A percentile compares a stretch with the other conserved stretches of the same genome.
Conservation (phyloP, 2,797 vertebrate species). For the Ambastaia sidthimunki region DNA sequence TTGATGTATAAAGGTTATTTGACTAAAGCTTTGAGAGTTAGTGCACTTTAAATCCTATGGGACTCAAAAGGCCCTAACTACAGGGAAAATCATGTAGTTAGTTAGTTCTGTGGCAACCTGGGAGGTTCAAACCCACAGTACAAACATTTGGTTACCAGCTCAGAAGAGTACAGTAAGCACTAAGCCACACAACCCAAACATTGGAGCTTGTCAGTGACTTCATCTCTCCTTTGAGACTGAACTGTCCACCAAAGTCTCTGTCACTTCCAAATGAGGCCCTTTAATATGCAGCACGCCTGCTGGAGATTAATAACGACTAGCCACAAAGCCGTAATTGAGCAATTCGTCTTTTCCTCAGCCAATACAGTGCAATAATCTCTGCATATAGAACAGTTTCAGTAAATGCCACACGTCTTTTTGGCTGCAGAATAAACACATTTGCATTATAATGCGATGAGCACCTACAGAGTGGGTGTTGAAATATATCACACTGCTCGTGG, state of each 20-base stretch:
- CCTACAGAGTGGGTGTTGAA: constrained; percentile 23
- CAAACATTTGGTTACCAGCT: background rate
- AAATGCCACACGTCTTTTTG: constrained; percentile 34
- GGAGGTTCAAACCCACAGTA: background rate
- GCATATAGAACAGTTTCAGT: constrained; percentile 41
- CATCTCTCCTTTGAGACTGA: constrained; percentile 1
- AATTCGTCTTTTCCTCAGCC: constrained; percentile 48
- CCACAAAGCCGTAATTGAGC: constrained; percentile 50
- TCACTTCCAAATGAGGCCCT: constrained; percentile 42
- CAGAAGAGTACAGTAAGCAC: background rate
- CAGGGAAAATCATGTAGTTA: background rate
- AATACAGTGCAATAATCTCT: constrained; percentile 48
- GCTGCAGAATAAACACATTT: constrained; percentile 19
- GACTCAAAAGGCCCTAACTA: background rate
- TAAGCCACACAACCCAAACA: background rate
- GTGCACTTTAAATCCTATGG: no score
- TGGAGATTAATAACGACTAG: constrained; percentile 45
- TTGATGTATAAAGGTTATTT: background rate
- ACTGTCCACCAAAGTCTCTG: background rate
- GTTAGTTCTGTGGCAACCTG: background rate
- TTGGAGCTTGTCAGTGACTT: background rate
- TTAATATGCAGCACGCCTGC: constrained; percentile 22
- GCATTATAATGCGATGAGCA: constrained; percentile 40
- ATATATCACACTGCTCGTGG: background rate
- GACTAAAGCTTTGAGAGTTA: background rate